Conservation (phyloP, 2,113 vertebrate species). For the Phoenicopterus ruber region DNA sequence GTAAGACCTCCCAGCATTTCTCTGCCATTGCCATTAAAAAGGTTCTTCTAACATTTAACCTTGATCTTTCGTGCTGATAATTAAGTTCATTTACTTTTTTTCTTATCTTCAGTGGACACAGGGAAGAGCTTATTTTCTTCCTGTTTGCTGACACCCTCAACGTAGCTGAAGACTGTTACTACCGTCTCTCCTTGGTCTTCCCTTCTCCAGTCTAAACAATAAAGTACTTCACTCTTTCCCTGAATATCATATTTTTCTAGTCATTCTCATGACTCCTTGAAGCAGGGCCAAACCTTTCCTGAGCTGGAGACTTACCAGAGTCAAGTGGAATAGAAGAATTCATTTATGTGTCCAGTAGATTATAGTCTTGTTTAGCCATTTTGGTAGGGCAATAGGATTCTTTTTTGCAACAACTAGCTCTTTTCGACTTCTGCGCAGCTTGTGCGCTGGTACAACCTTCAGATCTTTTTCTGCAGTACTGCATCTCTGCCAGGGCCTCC, state of each 20-base stretch:
- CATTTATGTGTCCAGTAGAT: not conserved
- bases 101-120: not conserved
- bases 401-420: not conserved
- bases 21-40: not conserved
- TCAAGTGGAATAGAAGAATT: not conserved
- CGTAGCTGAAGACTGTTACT: not conserved
- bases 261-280: not conserved
- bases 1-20: not conserved
- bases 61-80: not conserved
- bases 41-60: not conserved
- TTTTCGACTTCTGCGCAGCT: fast-evolving
- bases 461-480: not conserved
- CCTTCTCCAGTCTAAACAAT: not conserved
- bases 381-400: not conserved
- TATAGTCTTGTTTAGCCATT: not conserved
- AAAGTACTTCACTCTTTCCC: not conserved
- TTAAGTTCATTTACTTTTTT: not conserved
- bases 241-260: not conserved
- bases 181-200: not conserved
- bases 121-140: not conserved
- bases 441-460: not conserved
- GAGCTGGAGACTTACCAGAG: not conserved
- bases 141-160: not conserved
- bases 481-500: not conserved
- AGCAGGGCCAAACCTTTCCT: not conserved